phyloP scores from a whole-genome alignment of 2,888 invertebrate species.

The Idaea straminata region DNA sequence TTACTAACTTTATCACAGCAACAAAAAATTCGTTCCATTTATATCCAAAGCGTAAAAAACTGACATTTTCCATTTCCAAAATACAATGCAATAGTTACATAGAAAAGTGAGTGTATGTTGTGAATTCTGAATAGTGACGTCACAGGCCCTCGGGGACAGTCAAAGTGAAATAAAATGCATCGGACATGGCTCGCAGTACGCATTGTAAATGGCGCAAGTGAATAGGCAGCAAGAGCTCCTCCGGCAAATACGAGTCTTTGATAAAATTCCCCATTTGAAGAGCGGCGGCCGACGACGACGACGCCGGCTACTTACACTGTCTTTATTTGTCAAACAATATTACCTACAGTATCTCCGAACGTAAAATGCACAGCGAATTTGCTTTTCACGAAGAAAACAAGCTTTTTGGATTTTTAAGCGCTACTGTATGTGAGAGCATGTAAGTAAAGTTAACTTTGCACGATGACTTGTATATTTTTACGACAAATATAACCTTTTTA shows the following conservation, averaged over 20 bases:
- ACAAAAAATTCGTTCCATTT: slow-evolving; percentile 12
- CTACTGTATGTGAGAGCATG: neutral
- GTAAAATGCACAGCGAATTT: slow-evolving; percentile 1
- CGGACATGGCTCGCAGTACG: slow-evolving; percentile 20
- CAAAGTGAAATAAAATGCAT: slow-evolving; percentile 29
- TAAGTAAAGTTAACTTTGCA: neutral
- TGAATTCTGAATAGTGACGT: slow-evolving; percentile 21
- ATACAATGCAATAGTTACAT: slow-evolving; percentile 26
- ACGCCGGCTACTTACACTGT: slow-evolving; percentile 21
- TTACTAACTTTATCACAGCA: slow-evolving; percentile 18
- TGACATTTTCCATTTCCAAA: slow-evolving; percentile 24
- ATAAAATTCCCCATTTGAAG: slow-evolving; percentile 17
- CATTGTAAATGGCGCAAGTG: slow-evolving; percentile 23
- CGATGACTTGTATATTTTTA: neutral
- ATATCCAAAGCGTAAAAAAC: slow-evolving; percentile 9
- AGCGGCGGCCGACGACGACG: neutral
- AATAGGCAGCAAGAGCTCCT: slow-evolving; percentile 20
- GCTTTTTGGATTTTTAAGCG: neutral
- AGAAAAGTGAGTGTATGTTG: slow-evolving; percentile 18
- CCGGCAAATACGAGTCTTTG: slow-evolving; percentile 24
- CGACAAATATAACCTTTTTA: neutral
- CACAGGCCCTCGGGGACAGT: slow-evolving; percentile 10
- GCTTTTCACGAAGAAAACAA: neutral
- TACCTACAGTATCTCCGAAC: slow-evolving; percentile 5
- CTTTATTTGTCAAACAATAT: slow-evolving; percentile 29